Evolutionary conservation across 1,140 invertebrate genomes (phyloP), one percentile per base, ranked within the genome.

Genomic region (Atopsyche davidsoni): DNA sequence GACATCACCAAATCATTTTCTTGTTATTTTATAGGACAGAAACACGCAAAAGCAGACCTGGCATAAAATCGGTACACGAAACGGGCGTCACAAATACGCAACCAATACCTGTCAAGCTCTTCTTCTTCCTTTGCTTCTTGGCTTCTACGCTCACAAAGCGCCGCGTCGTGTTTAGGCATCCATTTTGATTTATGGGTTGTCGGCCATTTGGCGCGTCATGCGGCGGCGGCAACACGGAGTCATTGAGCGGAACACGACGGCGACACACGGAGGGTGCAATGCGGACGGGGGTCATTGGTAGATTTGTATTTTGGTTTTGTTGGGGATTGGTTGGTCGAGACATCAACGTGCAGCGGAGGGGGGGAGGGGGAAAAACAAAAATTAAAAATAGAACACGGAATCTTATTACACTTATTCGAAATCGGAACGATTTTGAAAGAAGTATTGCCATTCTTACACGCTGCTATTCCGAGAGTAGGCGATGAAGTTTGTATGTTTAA

Each of bases 121-220:
- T 89, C 79, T 86, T 87, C 79, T 85, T 86, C 79, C 84, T 82
- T 75, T 87, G 83, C 83, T 89, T 90, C 88, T 89, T 90, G 81
- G 85, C 86, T 81, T 90, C 88, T 91, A 82, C 62, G 59, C 53
- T 59, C 50, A 49, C 60, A 59, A 64, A 65, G 62, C 36, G 36
- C 14, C 39, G 47, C 16, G 9, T 34, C 31, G 32, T 14, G 21
- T 22, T 7, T 28, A 25, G 14, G 13, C 46, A 6, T 21, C 45
- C 32, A 36, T 46, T 46, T 46, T 36, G 44, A 4, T 18, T 28
- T 10, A n/a, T 22, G 10, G 7, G 24, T n/a, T 6, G 19, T 7
- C 34, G 34, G 25, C 35, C 24, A 28, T 58, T 48, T 46, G 53
- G 24, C 41, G 54, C 22, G 40, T 56, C 57, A 42, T 35, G 19